Conservation (phyloP, 1,140 invertebrate genomes). For the Drosophila pseudoobscura region DNA sequence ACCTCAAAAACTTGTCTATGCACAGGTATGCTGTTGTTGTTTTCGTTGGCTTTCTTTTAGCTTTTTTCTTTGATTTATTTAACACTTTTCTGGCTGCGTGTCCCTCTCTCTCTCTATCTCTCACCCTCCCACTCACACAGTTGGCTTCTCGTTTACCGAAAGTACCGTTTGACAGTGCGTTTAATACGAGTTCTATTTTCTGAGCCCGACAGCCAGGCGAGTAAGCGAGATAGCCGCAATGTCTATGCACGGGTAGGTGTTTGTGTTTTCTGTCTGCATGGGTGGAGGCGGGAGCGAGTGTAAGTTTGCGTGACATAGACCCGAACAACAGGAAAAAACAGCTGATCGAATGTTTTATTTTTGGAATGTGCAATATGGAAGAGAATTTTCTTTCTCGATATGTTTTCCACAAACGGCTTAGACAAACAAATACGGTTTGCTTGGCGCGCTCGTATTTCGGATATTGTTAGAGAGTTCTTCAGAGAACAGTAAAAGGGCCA, state of each 20-base stretch:
- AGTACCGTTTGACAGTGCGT: constrained; percentile 1
- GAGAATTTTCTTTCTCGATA: too few species aligned
- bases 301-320: constrained; percentile 2
- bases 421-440: too few species aligned
- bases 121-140: constrained; percentile 40
- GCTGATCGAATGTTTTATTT: constrained; percentile 46
- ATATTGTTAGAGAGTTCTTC: too few species aligned
- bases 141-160: constrained; percentile 21
- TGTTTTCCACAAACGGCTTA: too few species aligned
- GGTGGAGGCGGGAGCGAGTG: constrained; percentile 8
- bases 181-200: constrained; percentile 58
- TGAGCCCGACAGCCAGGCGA: constrained; percentile 36
- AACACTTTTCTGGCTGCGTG: constrained; percentile 29
- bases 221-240: constrained; percentile 40
- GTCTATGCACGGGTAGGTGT: neutral
- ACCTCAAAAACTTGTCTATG: constrained; percentile 46
- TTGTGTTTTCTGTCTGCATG: constrained; percentile 12
- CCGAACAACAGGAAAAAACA: constrained; percentile 44
- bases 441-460: too few species aligned
- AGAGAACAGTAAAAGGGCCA: too few species aligned
- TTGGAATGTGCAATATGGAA: neutral
- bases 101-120: constrained; percentile 26
- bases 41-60: constrained; percentile 33
- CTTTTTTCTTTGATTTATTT: constrained; percentile 60
- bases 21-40: constrained; percentile 25